Percentiles rank a stretch among this genome's conserved stretches.
These are phyloP conservation scores for Arenaria interpres DNA, from an alignment of 2,113 vertebrate species.

Conservation along the genomic window DNA sequence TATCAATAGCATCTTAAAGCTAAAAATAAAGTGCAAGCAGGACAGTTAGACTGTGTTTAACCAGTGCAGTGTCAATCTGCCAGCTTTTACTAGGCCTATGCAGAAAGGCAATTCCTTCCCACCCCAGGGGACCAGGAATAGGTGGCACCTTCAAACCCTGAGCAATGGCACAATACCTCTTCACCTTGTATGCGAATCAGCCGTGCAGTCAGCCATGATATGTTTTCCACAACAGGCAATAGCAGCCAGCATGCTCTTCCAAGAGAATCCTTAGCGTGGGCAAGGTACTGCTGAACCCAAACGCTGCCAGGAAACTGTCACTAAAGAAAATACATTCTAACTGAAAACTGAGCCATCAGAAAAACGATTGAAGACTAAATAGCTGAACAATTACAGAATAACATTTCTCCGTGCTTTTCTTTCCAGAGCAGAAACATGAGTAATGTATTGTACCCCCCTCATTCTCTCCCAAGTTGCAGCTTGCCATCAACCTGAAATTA, in stretches of 20 bases:
- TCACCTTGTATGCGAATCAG: background rate
- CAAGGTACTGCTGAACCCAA: background rate
- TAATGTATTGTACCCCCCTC: background rate
- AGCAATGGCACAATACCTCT: background rate
- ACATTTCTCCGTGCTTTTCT: background rate
- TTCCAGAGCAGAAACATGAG: background rate
- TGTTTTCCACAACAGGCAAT: background rate
- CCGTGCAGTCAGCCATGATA: background rate
- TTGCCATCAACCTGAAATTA: background rate
- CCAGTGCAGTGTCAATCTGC: background rate
- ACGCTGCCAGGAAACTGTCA: background rate
- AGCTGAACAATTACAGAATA: slow-evolving; percentile 13
- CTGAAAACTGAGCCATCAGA: background rate
- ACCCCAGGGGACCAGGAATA: background rate
- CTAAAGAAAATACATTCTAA: background rate
- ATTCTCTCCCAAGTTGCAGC: background rate
- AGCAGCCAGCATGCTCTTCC: background rate
- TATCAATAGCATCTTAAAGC: background rate
- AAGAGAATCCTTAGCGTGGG: background rate
- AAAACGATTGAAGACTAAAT: background rate
- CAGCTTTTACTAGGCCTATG: background rate
- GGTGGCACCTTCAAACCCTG: background rate
- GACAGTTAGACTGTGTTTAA: background rate
- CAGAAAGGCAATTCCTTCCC: background rate
- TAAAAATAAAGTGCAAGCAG: slow-evolving; percentile 23